Conservation (phyloP, 2,113 vertebrate species). For the Syngnathus floridae region DNA sequence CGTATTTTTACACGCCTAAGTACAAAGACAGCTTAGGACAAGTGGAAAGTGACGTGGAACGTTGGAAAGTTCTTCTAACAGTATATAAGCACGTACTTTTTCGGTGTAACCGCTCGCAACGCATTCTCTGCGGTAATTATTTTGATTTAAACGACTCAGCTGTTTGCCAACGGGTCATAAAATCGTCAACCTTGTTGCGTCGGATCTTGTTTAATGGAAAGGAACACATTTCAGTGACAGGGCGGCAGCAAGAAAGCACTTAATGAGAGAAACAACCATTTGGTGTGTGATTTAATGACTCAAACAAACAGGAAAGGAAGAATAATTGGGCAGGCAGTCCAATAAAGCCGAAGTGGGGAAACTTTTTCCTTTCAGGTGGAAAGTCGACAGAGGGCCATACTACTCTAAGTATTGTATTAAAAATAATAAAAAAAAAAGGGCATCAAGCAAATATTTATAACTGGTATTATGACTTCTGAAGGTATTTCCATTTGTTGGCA, state of each 20-base stretch:
- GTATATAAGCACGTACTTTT: slow-evolving; percentile 22
- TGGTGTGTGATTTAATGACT: slow-evolving; percentile 14
- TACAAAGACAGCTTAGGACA: slow-evolving; percentile 8
- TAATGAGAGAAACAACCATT: slow-evolving; percentile 10
- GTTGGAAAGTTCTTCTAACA: slow-evolving; percentile 38
- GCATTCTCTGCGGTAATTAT: slow-evolving; percentile 4
- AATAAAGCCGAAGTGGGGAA: not conserved
- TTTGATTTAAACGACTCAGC: not conserved
- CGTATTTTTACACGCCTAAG: slow-evolving; percentile 12
- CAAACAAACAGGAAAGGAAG: slow-evolving; percentile 7
- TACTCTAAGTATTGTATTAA: no score
- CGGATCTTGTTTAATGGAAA: slow-evolving; percentile 1
- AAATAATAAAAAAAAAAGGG: not conserved
- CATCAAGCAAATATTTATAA: not conserved
- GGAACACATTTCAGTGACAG: slow-evolving; percentile 6
- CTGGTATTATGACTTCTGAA: not conserved
- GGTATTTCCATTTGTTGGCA: no score
- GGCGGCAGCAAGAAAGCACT: slow-evolving; percentile 12
- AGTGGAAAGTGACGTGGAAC: slow-evolving; percentile 34
- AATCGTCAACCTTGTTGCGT: not conserved
- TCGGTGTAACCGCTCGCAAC: slow-evolving; percentile 11
- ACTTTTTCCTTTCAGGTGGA: not conserved
- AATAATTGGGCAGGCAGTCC: slow-evolving; percentile 4
- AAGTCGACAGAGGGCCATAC: not conserved
- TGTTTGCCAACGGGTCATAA: slow-evolving; percentile 1